These are phyloP conservation scores for Tribolium freemani DNA, from an alignment of 2,888 invertebrate genomes.

Conservation along the genomic window DNA sequence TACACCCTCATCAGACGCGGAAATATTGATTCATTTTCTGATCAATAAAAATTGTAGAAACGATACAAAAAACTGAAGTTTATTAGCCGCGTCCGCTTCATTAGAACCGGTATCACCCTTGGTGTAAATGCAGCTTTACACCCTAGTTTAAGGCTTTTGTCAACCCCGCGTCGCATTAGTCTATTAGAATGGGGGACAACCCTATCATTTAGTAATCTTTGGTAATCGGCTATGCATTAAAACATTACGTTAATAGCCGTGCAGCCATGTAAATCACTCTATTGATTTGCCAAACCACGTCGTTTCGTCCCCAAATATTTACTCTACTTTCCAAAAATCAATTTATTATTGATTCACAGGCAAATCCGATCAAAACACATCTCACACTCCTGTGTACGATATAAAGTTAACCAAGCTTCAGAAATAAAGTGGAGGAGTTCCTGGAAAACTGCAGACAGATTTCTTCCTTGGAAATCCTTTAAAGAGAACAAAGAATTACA, in stretches of 20 bases:
- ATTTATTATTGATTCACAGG: too few relatives aligned
- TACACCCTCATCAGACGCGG: not conserved
- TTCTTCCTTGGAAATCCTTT: not conserved
- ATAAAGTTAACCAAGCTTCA: not conserved
- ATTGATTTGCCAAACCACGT: conserved; percentile 45
- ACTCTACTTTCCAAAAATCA: not conserved
- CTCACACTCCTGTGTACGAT: not conserved
- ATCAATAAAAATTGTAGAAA: not conserved
- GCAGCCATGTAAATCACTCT: conserved; percentile 55
- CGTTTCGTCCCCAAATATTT: not conserved
- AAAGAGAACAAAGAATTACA: not conserved
- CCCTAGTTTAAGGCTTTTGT: conserved; percentile 59
- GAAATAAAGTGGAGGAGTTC: not conserved
- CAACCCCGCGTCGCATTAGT: conserved; percentile 59
- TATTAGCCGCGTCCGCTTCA: not conserved
- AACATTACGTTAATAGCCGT: conserved; percentile 64
- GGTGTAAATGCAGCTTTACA: conserved; percentile 57
- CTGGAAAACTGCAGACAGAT: not conserved
- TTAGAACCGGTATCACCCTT: not conserved
- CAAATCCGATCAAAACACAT: not conserved
- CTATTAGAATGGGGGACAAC: conserved; percentile 62
- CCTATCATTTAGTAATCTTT: conserved; percentile 65
- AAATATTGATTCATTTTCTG: too few relatives aligned
- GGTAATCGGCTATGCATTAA: conserved; percentile 65
- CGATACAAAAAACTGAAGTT: not conserved